Conservation (phyloP, 2,797 vertebrate species). For the Galago senegalensis region DNA sequence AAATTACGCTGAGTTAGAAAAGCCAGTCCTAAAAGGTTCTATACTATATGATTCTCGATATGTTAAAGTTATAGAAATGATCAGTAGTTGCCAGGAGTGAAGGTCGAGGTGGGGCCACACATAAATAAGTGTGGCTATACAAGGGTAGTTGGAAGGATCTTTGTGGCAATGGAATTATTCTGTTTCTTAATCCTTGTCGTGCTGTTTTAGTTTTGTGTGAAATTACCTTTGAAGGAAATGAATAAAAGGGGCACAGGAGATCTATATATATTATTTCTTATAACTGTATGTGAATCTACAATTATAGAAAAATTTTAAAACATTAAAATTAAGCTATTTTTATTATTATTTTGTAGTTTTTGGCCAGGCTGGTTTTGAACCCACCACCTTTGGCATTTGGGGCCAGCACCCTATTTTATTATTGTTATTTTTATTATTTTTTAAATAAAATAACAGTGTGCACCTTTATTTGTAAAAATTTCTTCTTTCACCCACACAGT, state of each 20-base stretch:
- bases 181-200: background rate
- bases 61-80: background rate
- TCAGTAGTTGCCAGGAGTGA: background rate
- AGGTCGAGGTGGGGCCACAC: background rate
- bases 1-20: slow-evolving; percentile 32
- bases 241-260: background rate
- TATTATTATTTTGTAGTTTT: too few relatives aligned
- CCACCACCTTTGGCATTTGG: too few relatives aligned
- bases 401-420: too few relatives aligned
- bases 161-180: background rate
- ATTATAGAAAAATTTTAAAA: background rate
- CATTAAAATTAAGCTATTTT: slow-evolving; percentile 21
- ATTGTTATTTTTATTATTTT: background rate
- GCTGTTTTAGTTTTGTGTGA: background rate
- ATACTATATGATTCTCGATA: background rate
- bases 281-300: background rate
- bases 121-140: background rate
- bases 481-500: slow-evolving; percentile 45
- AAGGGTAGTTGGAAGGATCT: background rate
- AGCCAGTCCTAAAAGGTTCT: background rate
- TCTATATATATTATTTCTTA: background rate
- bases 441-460: slow-evolving; percentile 37
- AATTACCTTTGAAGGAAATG: background rate
- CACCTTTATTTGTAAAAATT: slow-evolving; percentile 10
- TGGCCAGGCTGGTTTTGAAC: too few relatives aligned